Evolutionary conservation across 2,797 vertebrate genomes (phyloP), one percentile per base, ranked within the genome.

Genomic region (Columba guinea): DNA sequence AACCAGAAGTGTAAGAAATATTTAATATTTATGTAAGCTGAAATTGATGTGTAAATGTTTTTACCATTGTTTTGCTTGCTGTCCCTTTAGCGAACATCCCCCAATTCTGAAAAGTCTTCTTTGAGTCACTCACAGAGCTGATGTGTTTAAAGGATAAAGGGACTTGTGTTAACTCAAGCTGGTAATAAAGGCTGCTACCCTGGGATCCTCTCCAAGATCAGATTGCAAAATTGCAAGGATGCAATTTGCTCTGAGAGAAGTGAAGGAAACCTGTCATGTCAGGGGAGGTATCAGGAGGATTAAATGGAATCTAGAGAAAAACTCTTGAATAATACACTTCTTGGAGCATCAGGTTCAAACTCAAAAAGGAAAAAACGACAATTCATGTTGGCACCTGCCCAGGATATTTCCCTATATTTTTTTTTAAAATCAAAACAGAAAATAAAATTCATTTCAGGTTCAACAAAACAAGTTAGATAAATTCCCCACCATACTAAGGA

Each of bases 271-370:
- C 20, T 58, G 27, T 49, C 52, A 79, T 14, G 37, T 70, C 53
- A 69, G 39, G 30, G 49, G 21, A 49, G 19, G 13, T 21, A 62
- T 67, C 27, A 28, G 27, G 37, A 89, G 41, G 48, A 62, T 83
- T 88, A 82, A 91, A 83, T 79, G 67, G 24, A 37, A 75, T 75
- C 62, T 83, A 35, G 81, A 85, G 88, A 78, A 93, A 82, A 65
- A 35, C 15, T 52, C 9, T 44, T 75, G 56, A 91, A 85, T 89
- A 4, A 65, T 52, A 88, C 37, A 37, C 26, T 90, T 92, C 53
- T 90, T 89, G 71, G 74, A 82, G 82, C 35, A 88, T 56, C 6
- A 24, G 18, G 15, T 59, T 82, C 35, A 82, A 65, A 88, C 37
- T 34, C 35, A n/a, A n/a, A n/a, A n/a, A n/a, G n/a, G 41, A 91